A percentile compares a stretch with the other conserved stretches of the same genome.
phyloP scores from a whole-genome alignment of 1,140 invertebrate species.

The Colletes latitarsis region DNA sequence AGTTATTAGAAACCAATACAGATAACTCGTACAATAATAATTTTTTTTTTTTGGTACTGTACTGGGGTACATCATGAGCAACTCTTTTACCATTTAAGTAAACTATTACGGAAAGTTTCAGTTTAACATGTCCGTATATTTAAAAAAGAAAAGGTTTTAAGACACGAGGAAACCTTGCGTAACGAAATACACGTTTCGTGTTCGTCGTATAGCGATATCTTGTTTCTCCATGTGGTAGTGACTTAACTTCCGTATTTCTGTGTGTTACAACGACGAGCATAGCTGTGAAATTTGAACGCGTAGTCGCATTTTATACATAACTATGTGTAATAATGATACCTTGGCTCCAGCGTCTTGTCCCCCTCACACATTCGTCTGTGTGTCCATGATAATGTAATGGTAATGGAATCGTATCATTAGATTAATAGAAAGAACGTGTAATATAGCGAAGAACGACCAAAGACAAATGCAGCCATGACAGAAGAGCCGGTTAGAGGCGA shows the following conservation, averaged over 20 bases:
- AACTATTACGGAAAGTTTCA: too few species aligned
- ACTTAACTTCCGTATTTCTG: background rate
- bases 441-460: slow-evolving; percentile 64
- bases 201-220: background rate
- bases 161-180: too few species aligned
- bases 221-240: background rate
- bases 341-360: background rate
- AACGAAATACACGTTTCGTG: background rate
- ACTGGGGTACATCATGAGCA: too few species aligned
- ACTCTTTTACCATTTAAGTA: too few species aligned
- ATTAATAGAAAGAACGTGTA: slow-evolving; percentile 63
- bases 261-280: background rate
- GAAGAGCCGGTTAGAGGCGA: slow-evolving; percentile 15
- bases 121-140: too few species aligned
- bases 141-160: too few species aligned
- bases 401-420: slow-evolving; percentile 58
- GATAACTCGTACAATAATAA: too few species aligned
- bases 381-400: slow-evolving; percentile 50
- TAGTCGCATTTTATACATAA: background rate
- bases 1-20: too few species aligned
- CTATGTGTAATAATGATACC: background rate
- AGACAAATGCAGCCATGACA: slow-evolving; percentile 48
- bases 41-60: too few species aligned
- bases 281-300: background rate
- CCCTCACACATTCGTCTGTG: slow-evolving; percentile 39